Evolutionary conservation across 2,888 invertebrate genomes (phyloP).

Genomic region (Agelastica alni): DNA sequence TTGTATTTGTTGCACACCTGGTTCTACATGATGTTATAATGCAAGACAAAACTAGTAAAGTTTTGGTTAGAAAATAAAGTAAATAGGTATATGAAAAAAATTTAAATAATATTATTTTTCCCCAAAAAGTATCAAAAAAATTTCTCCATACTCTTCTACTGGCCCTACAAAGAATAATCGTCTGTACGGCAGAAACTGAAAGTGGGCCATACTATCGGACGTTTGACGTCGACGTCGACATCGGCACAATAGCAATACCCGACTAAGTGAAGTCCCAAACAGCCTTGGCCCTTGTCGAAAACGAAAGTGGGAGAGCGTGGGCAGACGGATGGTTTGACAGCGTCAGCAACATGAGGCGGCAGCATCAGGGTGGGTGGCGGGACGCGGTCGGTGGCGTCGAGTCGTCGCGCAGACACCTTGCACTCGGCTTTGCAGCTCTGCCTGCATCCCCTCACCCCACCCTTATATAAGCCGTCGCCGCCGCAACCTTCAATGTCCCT

Average conservation of each 20-base stretch:
- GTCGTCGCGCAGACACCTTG: slow-evolving; percentile 60
- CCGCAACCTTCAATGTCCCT: slow-evolving; percentile 45
- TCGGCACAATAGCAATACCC: slow-evolving; percentile 3
- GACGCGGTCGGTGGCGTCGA: slow-evolving; percentile 55
- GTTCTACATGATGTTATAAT: no score
- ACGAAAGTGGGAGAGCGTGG: slow-evolving; percentile 34
- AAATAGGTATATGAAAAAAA: no score
- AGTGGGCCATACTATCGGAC: slow-evolving; percentile 25
- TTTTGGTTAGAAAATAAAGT: no score
- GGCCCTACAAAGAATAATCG: no score
- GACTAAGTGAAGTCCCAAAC: slow-evolving; percentile 32
- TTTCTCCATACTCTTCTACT: no score
- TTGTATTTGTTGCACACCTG: no score
- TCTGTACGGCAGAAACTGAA: no score
- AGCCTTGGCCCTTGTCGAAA: slow-evolving; percentile 45
- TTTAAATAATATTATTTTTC: no score
- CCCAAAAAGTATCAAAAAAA: no score
- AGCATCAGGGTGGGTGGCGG: slow-evolving; percentile 28
- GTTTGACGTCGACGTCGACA: slow-evolving; percentile 37
- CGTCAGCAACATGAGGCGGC: slow-evolving; percentile 32
- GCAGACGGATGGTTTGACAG: slow-evolving; percentile 30
- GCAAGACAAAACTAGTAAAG: no score
- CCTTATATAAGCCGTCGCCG: slow-evolving; percentile 42
- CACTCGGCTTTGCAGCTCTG: slow-evolving; percentile 54
- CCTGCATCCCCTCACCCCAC: slow-evolving; percentile 36